Conservation (phyloP, 2,797 vertebrate species). For the Salmo trutta region DNA sequence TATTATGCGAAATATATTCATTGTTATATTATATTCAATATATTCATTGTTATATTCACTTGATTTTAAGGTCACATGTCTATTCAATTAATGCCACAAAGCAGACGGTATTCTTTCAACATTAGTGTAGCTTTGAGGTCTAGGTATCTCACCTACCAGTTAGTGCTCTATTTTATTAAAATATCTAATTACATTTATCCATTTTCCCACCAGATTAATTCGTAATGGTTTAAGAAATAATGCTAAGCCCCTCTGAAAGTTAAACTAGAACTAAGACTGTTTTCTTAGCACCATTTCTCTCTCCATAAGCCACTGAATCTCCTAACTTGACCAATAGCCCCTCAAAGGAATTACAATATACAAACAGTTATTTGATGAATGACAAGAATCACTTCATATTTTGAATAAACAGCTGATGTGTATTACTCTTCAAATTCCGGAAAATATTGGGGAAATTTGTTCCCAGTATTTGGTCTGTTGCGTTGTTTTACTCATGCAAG, state of each 20-base stretch:
- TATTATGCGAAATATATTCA: neutral
- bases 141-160: neutral
- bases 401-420: too few species aligned
- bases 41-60: neutral
- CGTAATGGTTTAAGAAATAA: slow-evolving; percentile 10
- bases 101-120: neutral
- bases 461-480: slow-evolving; percentile 37
- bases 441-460: slow-evolving; percentile 14
- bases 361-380: neutral
- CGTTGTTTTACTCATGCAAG: slow-evolving; percentile 40
- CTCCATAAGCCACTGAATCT: neutral
- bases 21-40: neutral
- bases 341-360: neutral
- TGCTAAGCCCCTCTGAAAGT: slow-evolving; percentile 12
- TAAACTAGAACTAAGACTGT: slow-evolving; percentile 1
- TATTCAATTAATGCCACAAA: neutral
- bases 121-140: too few species aligned
- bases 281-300: slow-evolving; percentile 13
- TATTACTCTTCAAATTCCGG: too few species aligned
- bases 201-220: neutral
- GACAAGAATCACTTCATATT: too few species aligned
- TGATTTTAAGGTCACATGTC: too few species aligned
- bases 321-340: neutral
- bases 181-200: neutral
- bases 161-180: slow-evolving; percentile 12